Base-by-base conservation (phyloP, 2,113 vertebrate genomes). In the Cebidichthys violaceus region DNA sequence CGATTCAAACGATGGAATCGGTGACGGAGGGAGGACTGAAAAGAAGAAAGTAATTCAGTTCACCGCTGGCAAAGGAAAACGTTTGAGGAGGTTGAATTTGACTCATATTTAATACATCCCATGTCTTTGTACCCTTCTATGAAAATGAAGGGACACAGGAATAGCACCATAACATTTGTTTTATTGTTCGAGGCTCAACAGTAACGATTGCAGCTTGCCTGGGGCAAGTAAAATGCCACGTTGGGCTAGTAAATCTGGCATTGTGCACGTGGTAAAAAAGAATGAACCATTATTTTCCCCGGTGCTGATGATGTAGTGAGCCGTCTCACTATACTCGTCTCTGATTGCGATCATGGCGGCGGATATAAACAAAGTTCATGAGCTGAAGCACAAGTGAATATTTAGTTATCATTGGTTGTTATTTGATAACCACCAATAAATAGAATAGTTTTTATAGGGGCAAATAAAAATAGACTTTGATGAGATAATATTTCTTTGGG, bases 1-100 rank as follows among this genome's bases (percentile, higher is more conserved):
- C 80, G 85, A 65, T 50, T 77, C 27, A 60, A 84, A 74, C 75
- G 55, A 85, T 75, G 31, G 70, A 74, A 62, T 27, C 72, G 47
- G 52, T 6, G 14, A 61, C n/a, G 62, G 35, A 57, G 1, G 17
- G 59, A 47, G 15, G 14, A 27, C 17, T 54, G 33, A 54, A 50
- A 33, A 71, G 6, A 70, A 76, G 67, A 65, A 76, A 35, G 31
- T 13, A 20, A 75, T 68, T 61, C 24, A 72, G 54, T 52, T 45
- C 15, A 31, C 11, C 1, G 2, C 31, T 61, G 22, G 54, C 24
- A 0, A 18, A 64, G 27, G 39, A 54, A 29, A 70, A 52, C 0
- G 24, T 59, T 39, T 67, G 17, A 82, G 10, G 22, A 60, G 13
- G 64, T 15, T 35, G n/a, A 39, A 59, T 64, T 69, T 52, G 41